These are phyloP conservation scores for Hyles euphorbiae DNA, from an alignment of 1,140 invertebrate genomes.

Conservation along the genomic window DNA sequence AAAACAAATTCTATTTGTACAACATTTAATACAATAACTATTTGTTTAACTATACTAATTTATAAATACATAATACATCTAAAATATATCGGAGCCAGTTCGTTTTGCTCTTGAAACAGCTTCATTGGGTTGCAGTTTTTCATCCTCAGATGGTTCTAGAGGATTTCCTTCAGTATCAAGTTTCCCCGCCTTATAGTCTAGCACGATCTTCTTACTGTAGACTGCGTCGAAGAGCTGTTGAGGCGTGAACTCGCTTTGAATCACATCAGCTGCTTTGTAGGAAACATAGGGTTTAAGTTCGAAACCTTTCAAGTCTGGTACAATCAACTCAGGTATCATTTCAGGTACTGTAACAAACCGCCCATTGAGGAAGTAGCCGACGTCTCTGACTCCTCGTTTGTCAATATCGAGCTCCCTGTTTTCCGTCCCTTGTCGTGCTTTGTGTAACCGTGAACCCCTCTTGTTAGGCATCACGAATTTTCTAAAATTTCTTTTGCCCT, in stretches of 20 bases:
- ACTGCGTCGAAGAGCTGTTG: slow-evolving; percentile 89
- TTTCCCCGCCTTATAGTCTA: slow-evolving; percentile 85
- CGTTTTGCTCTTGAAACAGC: slow-evolving; percentile 81
- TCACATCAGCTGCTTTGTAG: slow-evolving; percentile 84
- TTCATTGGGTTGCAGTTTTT: slow-evolving; percentile 83
- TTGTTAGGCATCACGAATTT: slow-evolving; percentile 86
- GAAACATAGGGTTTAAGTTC: slow-evolving; percentile 95
- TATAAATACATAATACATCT: slow-evolving; percentile 18
- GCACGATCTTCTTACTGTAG: slow-evolving; percentile 87
- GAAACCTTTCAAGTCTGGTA: slow-evolving; percentile 89
- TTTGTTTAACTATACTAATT: slow-evolving; percentile 21
- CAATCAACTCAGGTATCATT: slow-evolving; percentile 94
- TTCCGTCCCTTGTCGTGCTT: slow-evolving; percentile 77
- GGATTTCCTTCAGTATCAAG: slow-evolving; percentile 82
- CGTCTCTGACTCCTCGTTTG: slow-evolving; percentile 80
- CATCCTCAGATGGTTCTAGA: slow-evolving; percentile 82
- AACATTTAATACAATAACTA: too few relatives aligned
- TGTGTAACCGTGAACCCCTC: slow-evolving; percentile 81
- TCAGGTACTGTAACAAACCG: slow-evolving; percentile 85
- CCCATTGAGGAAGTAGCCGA: slow-evolving; percentile 76
- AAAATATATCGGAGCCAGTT: slow-evolving; percentile 89
- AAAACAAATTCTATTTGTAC: too few relatives aligned
- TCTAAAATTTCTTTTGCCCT: slow-evolving; percentile 86
- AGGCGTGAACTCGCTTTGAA: slow-evolving; percentile 88
- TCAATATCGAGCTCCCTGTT: slow-evolving; percentile 79